Evolutionary conservation across 2,888 invertebrate genomes (phyloP), one percentile per base, ranked within the genome.

Genomic region (Macaria notata): DNA sequence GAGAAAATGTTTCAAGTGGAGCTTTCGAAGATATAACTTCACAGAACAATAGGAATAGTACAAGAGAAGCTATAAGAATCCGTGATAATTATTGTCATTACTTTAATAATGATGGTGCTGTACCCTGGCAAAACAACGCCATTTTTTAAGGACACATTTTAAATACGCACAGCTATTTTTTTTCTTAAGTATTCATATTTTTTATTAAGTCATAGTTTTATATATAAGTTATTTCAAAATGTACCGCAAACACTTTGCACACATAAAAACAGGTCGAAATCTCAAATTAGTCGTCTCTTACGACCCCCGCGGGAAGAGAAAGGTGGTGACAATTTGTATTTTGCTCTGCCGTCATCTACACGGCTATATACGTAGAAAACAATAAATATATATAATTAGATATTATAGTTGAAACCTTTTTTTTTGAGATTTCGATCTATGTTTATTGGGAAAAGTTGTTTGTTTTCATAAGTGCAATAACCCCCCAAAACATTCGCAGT

Each of bases 41-140:
- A 53, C 55, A 52, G 56, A 61, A 57, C 53, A 53, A 46, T 39
- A 57, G 61, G 47, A 54, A 56, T 54, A 54, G 54, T 54, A 53
- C 54, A 45, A 61, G 56, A 47, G 56, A 49, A 57, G 56, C 56
- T 46, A 56, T 60, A 53, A 53, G 50, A 56, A 52, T 46, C 51
- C 52, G 53, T 57, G 50, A 61, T 48, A 51, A 54, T 54, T 61
- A 61, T 57, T 56, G 54, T 53, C 42, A 56, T 60, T 57, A 57
- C 49, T 61, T 57, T 61, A 57, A 54, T 46, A 53, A 56, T 55
- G 48, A 55, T 48, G 49, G 59, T 51, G 49, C 59, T 39, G 51
- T 59, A 51, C 46, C 59, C 30, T 59, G 56, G 55, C 60, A 56
- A 47, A 44, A 50, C 46, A 54, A 39, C 9, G 50, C 29, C 45